Base-by-base conservation (phyloP, 2,888 invertebrate species). In the Volucella zonaria region DNA sequence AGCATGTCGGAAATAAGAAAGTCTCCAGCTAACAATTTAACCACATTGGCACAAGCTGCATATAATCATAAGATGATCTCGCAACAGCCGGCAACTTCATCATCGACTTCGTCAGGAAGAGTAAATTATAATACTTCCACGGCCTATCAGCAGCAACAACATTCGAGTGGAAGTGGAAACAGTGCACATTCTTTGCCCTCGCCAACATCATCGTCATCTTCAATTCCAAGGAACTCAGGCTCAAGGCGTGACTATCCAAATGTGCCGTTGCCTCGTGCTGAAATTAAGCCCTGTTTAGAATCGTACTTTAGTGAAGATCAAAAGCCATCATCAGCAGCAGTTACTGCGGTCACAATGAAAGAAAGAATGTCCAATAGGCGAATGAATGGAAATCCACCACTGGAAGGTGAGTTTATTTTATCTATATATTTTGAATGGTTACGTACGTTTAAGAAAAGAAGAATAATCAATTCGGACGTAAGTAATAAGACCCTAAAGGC, bases 281-380 rank as follows among this genome's bases (percentile, higher is more conserved):
- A 95, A 88, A 94, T 95, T 88, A 95, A 95, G 90, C 95, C 95
- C 51, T 95, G 95, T 88, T 94, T 95, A 87, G 95, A 95, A 88
- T 95, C 95, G 9, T 95, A 95, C 88, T 95, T 95, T 86, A 94
- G 94, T 88, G 95, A 95, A 89, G 95, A 95, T 89, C 93, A 93
- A 38, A 94, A 94, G 87, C 91, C 90, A 42, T 87, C 89, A 71
- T 75, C 88, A 88, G 66, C 89, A 87, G 87, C 88, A 88, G 88
- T 31, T 31, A 31, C 90, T 91, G 74, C 82, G 11, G 70, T 87
- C 59, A 49, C 80, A n/a, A 70, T 77, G 79, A 87, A 89, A 54
- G 88, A 89, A 1, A 87, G 89, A 11, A 87, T 87, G 38, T 86
- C 87, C 11, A 87, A 86, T 31, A 86, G 89, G 66, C 90, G 91